These are phyloP conservation scores for Morelia viridis DNA, from an alignment of 2,797 vertebrate genomes.

Conservation along the genomic window DNA sequence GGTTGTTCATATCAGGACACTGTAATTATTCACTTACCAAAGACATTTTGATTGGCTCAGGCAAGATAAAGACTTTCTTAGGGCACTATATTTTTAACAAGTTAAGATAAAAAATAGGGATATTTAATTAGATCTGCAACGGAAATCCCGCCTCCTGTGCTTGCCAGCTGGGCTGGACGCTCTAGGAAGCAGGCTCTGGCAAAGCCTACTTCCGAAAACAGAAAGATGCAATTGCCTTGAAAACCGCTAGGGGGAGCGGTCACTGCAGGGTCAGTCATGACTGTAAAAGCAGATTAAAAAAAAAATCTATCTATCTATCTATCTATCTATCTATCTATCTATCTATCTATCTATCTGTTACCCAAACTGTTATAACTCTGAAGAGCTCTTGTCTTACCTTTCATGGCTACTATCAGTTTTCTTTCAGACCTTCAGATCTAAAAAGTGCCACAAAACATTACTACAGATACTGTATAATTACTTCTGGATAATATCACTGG, in stretches of 20 bases:
- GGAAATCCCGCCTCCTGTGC: no score
- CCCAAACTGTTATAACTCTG: not conserved
- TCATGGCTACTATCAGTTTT: not conserved
- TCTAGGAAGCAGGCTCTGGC: no score
- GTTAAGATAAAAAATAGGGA: not conserved
- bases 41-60: not conserved
- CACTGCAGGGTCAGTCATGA: no score
- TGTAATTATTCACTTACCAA: not conserved
- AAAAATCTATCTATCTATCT: no score
- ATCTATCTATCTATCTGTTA: not conserved
- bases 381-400: not conserved
- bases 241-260: no score
- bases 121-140: not conserved
- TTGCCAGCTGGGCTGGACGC: no score
- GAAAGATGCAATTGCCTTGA: no score
- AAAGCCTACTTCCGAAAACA: no score
- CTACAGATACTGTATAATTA: not conserved
- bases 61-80: not conserved
- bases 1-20: not conserved
- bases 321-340: not conserved
- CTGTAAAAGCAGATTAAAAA: no score
- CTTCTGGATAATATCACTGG: not conserved
- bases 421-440: not conserved
- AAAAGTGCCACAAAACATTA: not conserved
- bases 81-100: not conserved